Base-by-base conservation (phyloP, 30 jellyfish, hydroid and myxozoan genomes). In the Turritopsis rubra region DNA sequence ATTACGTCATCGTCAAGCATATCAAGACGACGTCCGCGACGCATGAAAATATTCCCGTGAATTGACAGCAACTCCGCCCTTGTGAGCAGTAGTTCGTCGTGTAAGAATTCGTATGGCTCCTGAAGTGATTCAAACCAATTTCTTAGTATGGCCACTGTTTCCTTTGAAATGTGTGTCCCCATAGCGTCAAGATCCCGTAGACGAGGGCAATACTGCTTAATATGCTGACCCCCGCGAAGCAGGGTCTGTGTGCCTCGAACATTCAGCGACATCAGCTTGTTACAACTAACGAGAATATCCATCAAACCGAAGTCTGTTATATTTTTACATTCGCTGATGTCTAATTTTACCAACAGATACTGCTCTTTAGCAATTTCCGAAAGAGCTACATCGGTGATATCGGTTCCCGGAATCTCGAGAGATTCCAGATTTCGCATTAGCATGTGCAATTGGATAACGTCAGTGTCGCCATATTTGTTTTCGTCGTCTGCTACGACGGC, bases 231-330 rank as follows among this genome's bases (percentile, higher is more conserved):
- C 60, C 60, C 60, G 5, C 60, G 60, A 41, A 5, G 9, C 7
- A 66, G 28, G 7, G 82, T 73, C 60, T 5, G 82, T 22, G 82
- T 73, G 24, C 31, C 26, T 1, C 31, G 5, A 25, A 73, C 82
- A 30, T 73, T 21, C 54, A 73, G 31, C 25, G 25, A 29, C 60
- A 9, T 29, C 31, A 73, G 60, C 60, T 8, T 29, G 5, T 73
- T 25, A 29, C 82, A 73, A 19, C 31, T 73, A 8, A 20, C 54
- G 31, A 73, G 20, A 3, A 73, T 73, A 8, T 73, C 20, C 8
- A 25, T 25, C 20, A 73, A 73, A 4, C 82, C 82, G 82, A 25
- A 5, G 22, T 73, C 82, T 7, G 82, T 73, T 5, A 73, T 29
- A 73, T 21, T 20, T 22, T 3, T 25, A 73, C 82, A 73, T 8